Base-by-base conservation (phyloP, 2,113 vertebrate species). In the Gasterosteus nipponicus region DNA sequence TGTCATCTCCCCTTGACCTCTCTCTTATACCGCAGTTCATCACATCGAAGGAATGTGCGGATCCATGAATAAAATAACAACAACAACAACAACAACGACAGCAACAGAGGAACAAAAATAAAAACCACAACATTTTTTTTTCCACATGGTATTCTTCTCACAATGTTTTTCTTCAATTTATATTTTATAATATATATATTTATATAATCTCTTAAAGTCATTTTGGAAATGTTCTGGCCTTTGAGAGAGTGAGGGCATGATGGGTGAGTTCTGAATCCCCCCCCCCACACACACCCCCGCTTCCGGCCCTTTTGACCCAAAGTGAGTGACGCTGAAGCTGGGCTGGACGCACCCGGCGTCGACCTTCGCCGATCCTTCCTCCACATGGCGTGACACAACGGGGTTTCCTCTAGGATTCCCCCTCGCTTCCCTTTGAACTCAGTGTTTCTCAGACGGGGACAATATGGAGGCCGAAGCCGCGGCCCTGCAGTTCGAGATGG, bases 401-500 rank as follows among this genome's bases (percentile, higher is more conserved):
- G 82, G 88, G 70, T 80, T 78, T 87, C 84, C 77, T 74, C 81
- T 83, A 84, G 89, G 86, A 78, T 71, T 85, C 90, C 90, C 77
- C 89, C 88, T 87, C 74, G 74, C 86, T 92, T 91, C 88, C 88
- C 87, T 88, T 92, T 87, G 92, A 92, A 89, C 87, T 90, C 92
- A 88, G 92, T 87, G 93, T 93, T 94, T 94, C 92, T 99, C 97
- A 99, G 95, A 99, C 97, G 82, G 96, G 98, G 96, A 97, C 96
- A 95, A 98, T 96, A 93, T 96, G 97, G 94, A 97, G 96, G 94
- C 97, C 96, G 90, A 94, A 95, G 94, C 95, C 95, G 89, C 96
- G 96, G 93, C 96, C 96, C 94, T 98, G 97, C 91, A 98, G 96
- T 95, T 96, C 97, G 96, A 96, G 95, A 94, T 96, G 96, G 95